Evolutionary conservation across 2,113 vertebrate genomes (phyloP), one percentile per base, ranked within the genome.

Genomic region (Monarcha castaneiventris): DNA sequence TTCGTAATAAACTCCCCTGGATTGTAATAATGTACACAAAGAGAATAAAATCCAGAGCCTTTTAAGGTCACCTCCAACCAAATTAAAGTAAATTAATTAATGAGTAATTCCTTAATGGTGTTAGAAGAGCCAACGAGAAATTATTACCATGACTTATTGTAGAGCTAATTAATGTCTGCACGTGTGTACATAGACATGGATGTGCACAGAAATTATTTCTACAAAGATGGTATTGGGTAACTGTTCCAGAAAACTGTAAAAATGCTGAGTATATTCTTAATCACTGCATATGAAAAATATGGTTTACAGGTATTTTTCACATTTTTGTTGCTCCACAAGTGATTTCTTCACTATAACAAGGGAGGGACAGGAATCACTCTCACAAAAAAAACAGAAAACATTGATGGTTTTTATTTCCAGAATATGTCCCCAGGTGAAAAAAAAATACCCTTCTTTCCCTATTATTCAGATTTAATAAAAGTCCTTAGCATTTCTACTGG

Each of bases 221-320:
- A 46, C 51, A 55, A 63, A 74, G 44, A 54, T 13, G 43, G 1
- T 39, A 32, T 35, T 0, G 0, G 37, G 26, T 78, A 39, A 29
- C 33, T 72, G 16, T 52, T 79, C 33, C 37, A 84, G 87, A 76
- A 87, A 76, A 6, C 3, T 26, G 20, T 61, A 43, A 7, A 62
- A 94, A 82, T 44, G 15, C 17, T 76, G 39, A 59, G 1, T 39
- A 37, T 51, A 16, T 76, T 89, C 44, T 51, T 66, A 21, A 69
- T 85, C 32, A 58, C 12, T 62, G 51, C 13, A 55, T 56, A 23
- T 46, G 51, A 85, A 89, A 87, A 73, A 35, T 56, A 43, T 7
- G 2, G 9, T 80, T 82, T 37, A 20, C 22, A 63, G 10, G 11
- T 87, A 33, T 59, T 87, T 88, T 54, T 91, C 74, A 41, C 20